These are phyloP conservation scores for Megalopta genalis DNA, from an alignment of 1,140 invertebrate genomes.

Conservation along the genomic window DNA sequence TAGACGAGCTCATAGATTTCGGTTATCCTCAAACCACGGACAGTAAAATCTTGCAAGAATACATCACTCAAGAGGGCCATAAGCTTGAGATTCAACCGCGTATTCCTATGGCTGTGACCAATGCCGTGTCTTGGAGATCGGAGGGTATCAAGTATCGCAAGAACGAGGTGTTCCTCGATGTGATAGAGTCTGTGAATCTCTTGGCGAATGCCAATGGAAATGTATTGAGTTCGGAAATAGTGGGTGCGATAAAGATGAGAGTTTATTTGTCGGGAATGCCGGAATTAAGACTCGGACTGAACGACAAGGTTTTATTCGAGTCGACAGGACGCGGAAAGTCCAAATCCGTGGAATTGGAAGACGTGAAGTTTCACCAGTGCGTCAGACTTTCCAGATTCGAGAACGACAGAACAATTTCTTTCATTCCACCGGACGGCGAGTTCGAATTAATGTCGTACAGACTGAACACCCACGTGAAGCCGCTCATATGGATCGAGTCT, in stretches of 20 bases:
- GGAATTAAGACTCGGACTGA: constrained; percentile 97
- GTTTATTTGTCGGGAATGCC: constrained; percentile 99
- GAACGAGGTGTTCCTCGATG: constrained; percentile 99
- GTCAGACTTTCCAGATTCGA: constrained; percentile 98
- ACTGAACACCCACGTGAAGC: constrained; percentile 98
- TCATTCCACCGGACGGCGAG: constrained; percentile 99
- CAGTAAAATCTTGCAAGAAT: constrained; percentile 99
- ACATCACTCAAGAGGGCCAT: constrained; percentile 98
- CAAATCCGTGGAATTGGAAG: constrained; percentile 99
- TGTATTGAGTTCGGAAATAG: constrained; percentile 98
- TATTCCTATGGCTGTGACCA: constrained; percentile 99
- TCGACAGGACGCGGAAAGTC: constrained; percentile 98
- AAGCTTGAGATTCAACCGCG: constrained; percentile 98
- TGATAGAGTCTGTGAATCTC: constrained; percentile 99
- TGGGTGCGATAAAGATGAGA: constrained; percentile 99
- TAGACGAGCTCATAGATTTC: constrained; percentile 99
- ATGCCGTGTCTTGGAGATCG: constrained; percentile 99
- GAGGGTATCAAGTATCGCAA: constrained; percentile 99
- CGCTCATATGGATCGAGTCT: constrained; percentile 99
- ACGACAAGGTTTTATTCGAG: constrained; percentile 99
- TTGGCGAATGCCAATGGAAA: constrained; percentile 99
- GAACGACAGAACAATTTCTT: constrained; percentile 99
- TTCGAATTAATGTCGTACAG: constrained; percentile 99
- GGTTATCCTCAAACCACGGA: constrained; percentile 99
- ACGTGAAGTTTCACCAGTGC: constrained; percentile 99